These are phyloP conservation scores for Holothuria leucospilota DNA, from an alignment of 53 echinoderm and acorn worm species.

Conservation along the genomic window DNA sequence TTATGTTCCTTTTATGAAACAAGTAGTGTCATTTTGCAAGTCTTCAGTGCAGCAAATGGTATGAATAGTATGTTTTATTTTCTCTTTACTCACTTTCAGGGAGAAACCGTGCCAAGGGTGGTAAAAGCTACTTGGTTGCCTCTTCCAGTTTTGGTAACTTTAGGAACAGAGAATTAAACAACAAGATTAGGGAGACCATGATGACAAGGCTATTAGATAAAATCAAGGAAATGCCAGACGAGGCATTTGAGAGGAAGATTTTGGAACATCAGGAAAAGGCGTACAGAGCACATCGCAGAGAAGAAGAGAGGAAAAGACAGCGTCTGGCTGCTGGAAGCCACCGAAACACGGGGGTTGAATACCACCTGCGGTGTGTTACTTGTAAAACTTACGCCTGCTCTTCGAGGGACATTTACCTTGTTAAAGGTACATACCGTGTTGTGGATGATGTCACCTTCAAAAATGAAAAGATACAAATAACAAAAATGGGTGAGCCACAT, in stretches of 20 bases:
- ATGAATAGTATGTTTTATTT: background rate
- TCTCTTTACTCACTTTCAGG: conserved; percentile 40
- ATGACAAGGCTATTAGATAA: conserved; percentile 44
- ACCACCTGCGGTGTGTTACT: conserved; percentile 48
- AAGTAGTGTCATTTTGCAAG: too few relatives aligned
- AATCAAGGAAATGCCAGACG: conserved; percentile 29
- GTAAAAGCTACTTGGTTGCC: conserved; percentile 72
- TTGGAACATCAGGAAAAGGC: background rate
- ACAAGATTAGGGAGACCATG: conserved; percentile 61
- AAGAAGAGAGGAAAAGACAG: conserved; percentile 23
- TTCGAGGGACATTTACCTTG: conserved; percentile 55
- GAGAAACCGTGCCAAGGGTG: conserved; percentile 63
- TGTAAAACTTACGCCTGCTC: conserved; percentile 58
- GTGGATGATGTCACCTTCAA: conserved; percentile 43
- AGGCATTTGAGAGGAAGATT: conserved; percentile 29
- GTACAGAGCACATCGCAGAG: background rate
- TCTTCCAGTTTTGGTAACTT: conserved; percentile 53
- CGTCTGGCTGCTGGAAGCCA: conserved; percentile 36
- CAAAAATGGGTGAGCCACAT: conserved; percentile 62
- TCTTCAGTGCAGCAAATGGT: background rate
- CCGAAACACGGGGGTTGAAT: conserved; percentile 10
- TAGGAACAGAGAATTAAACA: conserved; percentile 46
- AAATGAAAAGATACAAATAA: conserved; percentile 21
- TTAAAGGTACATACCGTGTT: conserved; percentile 52
- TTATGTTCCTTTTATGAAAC: too few relatives aligned